phyloP scores from a whole-genome alignment of 2,797 vertebrate genomes.

The Crocidura indochinensis region DNA sequence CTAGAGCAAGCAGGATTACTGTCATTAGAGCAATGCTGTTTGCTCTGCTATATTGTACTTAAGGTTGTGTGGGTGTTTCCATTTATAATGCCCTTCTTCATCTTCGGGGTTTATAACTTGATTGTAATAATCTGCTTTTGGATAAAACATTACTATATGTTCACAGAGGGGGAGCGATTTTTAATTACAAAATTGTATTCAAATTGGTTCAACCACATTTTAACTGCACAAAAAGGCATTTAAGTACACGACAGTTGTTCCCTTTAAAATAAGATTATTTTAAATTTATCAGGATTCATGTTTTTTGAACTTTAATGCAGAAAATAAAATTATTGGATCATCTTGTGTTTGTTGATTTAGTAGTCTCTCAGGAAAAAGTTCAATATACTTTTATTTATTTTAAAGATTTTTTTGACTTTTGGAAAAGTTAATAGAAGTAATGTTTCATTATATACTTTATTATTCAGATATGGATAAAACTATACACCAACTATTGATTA shows the following conservation, averaged over 20 bases:
- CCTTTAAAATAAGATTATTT: slow-evolving; percentile 67
- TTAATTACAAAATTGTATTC: slow-evolving; percentile 84
- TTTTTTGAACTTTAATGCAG: not conserved
- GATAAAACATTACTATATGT: slow-evolving; percentile 75
- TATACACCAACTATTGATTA: not conserved
- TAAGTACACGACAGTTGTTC: slow-evolving; percentile 30
- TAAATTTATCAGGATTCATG: not conserved
- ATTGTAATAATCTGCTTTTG: slow-evolving; percentile 79
- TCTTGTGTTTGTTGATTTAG: slow-evolving; percentile 52
- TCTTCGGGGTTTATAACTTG: slow-evolving; percentile 82
- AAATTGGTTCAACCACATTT: slow-evolving; percentile 77
- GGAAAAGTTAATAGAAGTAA: slow-evolving; percentile 50
- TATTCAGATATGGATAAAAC: not conserved
- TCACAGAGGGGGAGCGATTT: slow-evolving; percentile 76
- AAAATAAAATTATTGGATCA: slow-evolving; percentile 12
- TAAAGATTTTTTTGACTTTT: slow-evolving; percentile 36
- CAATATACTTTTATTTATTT: not conserved
- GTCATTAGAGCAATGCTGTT: slow-evolving; percentile 80
- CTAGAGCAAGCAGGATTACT: slow-evolving; percentile 81
- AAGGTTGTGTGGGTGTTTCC: slow-evolving; percentile 80
- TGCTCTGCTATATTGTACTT: slow-evolving; percentile 82
- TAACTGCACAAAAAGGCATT: slow-evolving; percentile 65
- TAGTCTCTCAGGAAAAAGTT: not conserved
- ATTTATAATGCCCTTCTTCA: slow-evolving; percentile 76
- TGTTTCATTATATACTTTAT: slow-evolving; percentile 23